Conservation (phyloP, 2,797 vertebrate genomes). For the Nasua narica region DNA sequence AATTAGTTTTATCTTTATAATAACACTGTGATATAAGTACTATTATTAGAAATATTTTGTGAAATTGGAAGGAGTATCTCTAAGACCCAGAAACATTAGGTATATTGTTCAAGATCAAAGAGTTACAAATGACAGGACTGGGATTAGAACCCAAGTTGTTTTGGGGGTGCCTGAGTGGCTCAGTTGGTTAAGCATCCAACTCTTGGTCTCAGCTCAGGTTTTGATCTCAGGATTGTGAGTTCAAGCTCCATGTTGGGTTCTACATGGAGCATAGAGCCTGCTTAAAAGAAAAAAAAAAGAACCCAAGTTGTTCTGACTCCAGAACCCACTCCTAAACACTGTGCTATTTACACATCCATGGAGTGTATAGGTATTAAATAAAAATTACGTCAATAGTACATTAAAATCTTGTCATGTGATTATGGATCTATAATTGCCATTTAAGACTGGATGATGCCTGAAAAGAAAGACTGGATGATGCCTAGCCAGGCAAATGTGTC, state of each 20-base stretch:
- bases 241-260: not conserved
- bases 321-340: not conserved
- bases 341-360: not conserved
- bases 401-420: not conserved
- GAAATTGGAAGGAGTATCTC: not conserved
- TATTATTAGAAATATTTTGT: not conserved
- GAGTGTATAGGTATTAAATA: not conserved
- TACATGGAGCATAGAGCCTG: not conserved
- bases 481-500: not conserved
- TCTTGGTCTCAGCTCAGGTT: not conserved
- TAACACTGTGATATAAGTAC: not conserved
- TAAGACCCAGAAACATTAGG: not conserved
- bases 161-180: not conserved
- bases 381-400: not conserved
- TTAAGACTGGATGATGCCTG: not conserved
- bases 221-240: not conserved
- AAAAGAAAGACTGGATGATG: not conserved
- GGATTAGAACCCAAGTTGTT: not conserved
- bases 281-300: not conserved
- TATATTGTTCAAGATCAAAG: slow-evolving; percentile 1
- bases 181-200: not conserved
- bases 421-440: not conserved
- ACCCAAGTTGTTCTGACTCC: not conserved
- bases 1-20: slow-evolving; percentile 5
- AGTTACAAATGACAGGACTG: not conserved